These are phyloP conservation scores for Deilephila porcellus DNA, from an alignment of 2,888 invertebrate species.

Conservation along the genomic window DNA sequence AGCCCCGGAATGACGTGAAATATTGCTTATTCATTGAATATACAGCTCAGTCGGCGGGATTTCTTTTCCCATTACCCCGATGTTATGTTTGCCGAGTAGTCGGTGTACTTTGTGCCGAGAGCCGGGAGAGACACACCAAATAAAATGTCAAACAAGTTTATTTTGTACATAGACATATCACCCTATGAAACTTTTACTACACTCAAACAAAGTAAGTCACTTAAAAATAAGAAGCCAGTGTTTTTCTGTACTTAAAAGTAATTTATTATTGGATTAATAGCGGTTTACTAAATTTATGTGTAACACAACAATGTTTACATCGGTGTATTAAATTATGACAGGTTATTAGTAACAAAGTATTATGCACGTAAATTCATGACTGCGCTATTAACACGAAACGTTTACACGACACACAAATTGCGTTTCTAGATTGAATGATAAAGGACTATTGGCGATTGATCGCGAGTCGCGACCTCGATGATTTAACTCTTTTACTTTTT, in stretches of 20 bases:
- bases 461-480: neutral
- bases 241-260: neutral
- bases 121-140: conserved; percentile 41
- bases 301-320: conserved; percentile 9
- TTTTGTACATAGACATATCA: conserved; percentile 35
- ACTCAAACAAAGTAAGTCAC: neutral
- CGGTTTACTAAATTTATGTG: neutral
- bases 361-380: conserved; percentile 43
- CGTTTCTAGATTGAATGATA: conserved; percentile 24
- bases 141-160: conserved; percentile 53
- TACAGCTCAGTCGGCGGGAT: conserved; percentile 42
- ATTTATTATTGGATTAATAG: neutral
- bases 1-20: conserved; percentile 37
- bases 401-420: neutral
- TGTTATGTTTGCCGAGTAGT: conserved; percentile 43
- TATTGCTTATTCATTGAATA: conserved; percentile 38
- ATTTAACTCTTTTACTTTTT: conserved; percentile 25
- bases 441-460: conserved; percentile 22
- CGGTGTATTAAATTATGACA: conserved; percentile 21
- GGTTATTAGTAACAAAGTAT: conserved; percentile 33
- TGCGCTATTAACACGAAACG: conserved; percentile 38
- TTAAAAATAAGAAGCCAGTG: neutral
- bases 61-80: conserved; percentile 45
- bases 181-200: neutral
- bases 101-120: conserved; percentile 43